These are phyloP conservation scores for Formica exsecta DNA, from an alignment of 1,140 invertebrate genomes.

Conservation along the genomic window DNA sequence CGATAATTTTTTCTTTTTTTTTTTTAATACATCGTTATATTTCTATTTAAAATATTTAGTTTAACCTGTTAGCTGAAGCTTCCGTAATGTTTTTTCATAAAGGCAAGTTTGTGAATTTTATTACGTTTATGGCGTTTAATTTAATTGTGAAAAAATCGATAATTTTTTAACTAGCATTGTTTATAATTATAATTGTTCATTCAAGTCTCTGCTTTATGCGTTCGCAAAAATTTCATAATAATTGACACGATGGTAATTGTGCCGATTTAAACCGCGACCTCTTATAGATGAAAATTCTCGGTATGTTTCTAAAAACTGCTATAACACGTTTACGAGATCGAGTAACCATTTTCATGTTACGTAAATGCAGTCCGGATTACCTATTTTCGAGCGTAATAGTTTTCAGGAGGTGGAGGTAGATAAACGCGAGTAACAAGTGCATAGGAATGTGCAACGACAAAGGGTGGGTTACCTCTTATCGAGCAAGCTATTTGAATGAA, in stretches of 20 bases:
- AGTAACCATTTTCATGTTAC: conserved; percentile 33
- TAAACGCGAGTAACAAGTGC: conserved; percentile 55
- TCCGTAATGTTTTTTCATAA: background rate
- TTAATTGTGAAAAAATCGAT: background rate
- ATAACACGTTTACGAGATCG: conserved; percentile 44
- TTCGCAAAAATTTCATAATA: background rate
- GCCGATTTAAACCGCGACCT: background rate
- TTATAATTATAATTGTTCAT: background rate
- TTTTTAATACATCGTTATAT: background rate
- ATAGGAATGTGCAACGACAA: conserved; percentile 29
- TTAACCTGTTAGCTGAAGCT: background rate
- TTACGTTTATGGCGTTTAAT: background rate
- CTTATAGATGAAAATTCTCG: conserved; percentile 25
- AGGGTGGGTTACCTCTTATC: conserved; percentile 7
- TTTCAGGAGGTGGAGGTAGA: background rate
- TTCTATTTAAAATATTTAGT: conserved; percentile 1
- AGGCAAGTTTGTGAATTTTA: background rate
- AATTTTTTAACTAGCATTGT: background rate
- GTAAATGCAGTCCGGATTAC: conserved; percentile 25
- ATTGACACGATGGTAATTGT: background rate
- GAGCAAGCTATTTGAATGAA: conserved; percentile 30
- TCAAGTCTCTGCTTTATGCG: background rate
- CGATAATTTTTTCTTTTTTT: background rate
- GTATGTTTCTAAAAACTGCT: conserved; percentile 31
- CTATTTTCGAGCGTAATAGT: conserved; percentile 12